phyloP scores from a whole-genome alignment of 1,140 invertebrate species.

The Drosophila orena region DNA sequence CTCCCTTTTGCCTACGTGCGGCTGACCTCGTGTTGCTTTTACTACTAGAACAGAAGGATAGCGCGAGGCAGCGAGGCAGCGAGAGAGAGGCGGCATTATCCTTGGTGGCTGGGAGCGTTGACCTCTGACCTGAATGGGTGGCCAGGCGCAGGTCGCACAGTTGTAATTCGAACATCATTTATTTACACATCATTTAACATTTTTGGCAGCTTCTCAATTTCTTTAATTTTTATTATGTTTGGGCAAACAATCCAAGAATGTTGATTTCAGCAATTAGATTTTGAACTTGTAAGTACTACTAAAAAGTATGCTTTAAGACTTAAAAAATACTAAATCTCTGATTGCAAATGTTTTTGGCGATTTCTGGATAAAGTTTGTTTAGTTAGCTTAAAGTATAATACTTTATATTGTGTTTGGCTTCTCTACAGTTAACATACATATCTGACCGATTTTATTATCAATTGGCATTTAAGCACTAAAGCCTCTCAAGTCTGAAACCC shows the following conservation, averaged over 20 bases:
- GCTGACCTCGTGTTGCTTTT: slow-evolving; percentile 66
- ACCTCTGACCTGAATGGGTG: slow-evolving; percentile 71
- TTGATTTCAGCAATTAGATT: not conserved
- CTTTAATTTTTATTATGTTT: too few relatives aligned
- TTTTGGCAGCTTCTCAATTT: slow-evolving; percentile 30
- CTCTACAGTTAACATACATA: too few relatives aligned
- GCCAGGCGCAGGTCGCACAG: slow-evolving; percentile 49
- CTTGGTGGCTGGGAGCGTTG: slow-evolving; percentile 58
- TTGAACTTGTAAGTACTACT: not conserved
- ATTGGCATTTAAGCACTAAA: too few relatives aligned
- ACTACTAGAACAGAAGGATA: slow-evolving; percentile 14
- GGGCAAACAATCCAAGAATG: not conserved
- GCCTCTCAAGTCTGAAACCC: too few relatives aligned
- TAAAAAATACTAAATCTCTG: too few relatives aligned
- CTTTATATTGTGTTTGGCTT: too few relatives aligned
- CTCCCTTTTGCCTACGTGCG: slow-evolving; percentile 65
- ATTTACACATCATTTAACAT: slow-evolving; percentile 59
- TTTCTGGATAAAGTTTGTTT: too few relatives aligned
- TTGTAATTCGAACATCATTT: slow-evolving; percentile 69
- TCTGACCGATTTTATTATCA: too few relatives aligned
- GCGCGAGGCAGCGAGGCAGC: not conserved
- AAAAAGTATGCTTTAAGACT: not conserved
- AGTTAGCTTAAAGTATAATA: too few relatives aligned
- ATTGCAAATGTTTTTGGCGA: too few relatives aligned
- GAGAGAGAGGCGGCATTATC: slow-evolving; percentile 49